These are phyloP conservation scores for Hyles euphorbiae DNA, from an alignment of 1,140 invertebrate species.

Conservation along the genomic window DNA sequence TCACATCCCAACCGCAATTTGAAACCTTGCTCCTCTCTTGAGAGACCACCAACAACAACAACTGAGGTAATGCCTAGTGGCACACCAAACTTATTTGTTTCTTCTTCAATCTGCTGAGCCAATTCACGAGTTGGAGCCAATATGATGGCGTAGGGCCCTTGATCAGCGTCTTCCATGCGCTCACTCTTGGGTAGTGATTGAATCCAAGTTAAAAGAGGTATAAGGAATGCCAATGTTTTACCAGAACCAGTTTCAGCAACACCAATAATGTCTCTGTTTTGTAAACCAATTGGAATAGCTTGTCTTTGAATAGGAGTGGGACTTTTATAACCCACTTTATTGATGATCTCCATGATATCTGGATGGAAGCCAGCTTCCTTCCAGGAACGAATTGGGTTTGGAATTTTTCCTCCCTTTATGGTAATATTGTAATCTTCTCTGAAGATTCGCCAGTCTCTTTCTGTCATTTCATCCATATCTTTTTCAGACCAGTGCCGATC, in stretches of 20 bases:
- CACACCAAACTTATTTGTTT: conserved; percentile 98
- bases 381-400: conserved; percentile 97
- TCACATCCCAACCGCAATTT: conserved; percentile 97
- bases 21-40: conserved; percentile 98
- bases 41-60: conserved; percentile 98
- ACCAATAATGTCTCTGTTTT: conserved; percentile 99
- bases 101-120: conserved; percentile 99
- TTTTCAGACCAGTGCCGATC: conserved; percentile 99
- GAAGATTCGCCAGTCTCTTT: conserved; percentile 99
- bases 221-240: conserved; percentile 98
- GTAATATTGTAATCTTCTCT: conserved; percentile 99
- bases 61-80: conserved; percentile 97
- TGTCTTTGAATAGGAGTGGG: conserved; percentile 99
- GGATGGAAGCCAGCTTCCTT: conserved; percentile 94
- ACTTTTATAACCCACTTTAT: conserved; percentile 97
- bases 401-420: conserved; percentile 98
- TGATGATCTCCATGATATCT: conserved; percentile 96
- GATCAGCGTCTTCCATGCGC: conserved; percentile 91
- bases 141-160: conserved; percentile 99
- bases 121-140: conserved; percentile 98
- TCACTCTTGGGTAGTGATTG: conserved; percentile 97
- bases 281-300: conserved; percentile 98
- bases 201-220: conserved; percentile 98
- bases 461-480: conserved; percentile 95
- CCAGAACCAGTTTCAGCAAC: conserved; percentile 99